phyloP scores from a whole-genome alignment of 2,888 invertebrate genomes.

The Orthonychiurus folsomi region DNA sequence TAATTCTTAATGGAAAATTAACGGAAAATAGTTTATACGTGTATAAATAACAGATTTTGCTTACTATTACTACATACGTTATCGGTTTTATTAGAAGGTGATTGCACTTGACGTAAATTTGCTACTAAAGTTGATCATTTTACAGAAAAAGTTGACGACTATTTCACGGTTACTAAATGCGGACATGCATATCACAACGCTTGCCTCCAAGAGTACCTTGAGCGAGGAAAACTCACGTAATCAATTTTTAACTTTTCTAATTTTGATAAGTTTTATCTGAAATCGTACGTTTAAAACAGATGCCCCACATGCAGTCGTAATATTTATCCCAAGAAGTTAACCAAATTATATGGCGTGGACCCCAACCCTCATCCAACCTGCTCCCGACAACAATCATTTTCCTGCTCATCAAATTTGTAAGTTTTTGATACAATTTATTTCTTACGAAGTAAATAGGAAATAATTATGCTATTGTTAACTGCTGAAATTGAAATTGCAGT shows the following conservation, averaged over 20 bases:
- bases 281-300: conserved; percentile 15
- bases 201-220: conserved; percentile 19
- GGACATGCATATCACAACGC: conserved; percentile 34
- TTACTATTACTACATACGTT: no score
- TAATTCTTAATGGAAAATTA: no score
- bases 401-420: not conserved
- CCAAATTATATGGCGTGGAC: conserved; percentile 34
- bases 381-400: not conserved
- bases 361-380: conserved; percentile 15
- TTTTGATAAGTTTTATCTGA: not conserved
- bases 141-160: conserved; percentile 35
- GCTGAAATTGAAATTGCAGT: not conserved
- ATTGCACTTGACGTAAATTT: no score
- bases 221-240: conserved; percentile 10
- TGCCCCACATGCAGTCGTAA: conserved; percentile 33
- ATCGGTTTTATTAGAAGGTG: no score
- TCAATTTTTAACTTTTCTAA: not conserved
- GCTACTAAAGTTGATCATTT: no score
- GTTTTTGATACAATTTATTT: no score
- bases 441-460: no score
- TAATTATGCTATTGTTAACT: not conserved
- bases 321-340: conserved; percentile 27
- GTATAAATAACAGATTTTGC: no score
- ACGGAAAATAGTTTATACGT: no score
- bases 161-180: conserved; percentile 34